These are phyloP conservation scores for Hycleus cichorii DNA, from an alignment of 1,140 invertebrate species.

Conservation along the genomic window DNA sequence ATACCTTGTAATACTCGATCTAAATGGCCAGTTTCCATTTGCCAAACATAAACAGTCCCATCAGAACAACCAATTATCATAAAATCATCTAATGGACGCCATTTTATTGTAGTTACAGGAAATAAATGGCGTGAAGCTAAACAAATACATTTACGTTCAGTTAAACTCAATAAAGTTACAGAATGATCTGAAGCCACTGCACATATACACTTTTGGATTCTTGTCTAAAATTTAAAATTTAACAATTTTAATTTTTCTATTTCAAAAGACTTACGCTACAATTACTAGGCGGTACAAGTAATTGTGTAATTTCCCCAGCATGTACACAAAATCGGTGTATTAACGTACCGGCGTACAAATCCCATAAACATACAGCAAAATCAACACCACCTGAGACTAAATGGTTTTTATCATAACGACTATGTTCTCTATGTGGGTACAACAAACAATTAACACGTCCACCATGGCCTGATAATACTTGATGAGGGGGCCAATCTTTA, in stretches of 20 bases:
- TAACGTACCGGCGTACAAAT: constrained; percentile 81
- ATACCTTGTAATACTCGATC: constrained; percentile 88
- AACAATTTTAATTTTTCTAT: neutral
- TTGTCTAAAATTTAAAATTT: constrained; percentile 50
- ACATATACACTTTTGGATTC: constrained; percentile 92
- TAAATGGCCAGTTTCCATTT: constrained; percentile 98
- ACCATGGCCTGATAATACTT: constrained; percentile 82
- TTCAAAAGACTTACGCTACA: constrained; percentile 65
- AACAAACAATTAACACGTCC: constrained; percentile 91
- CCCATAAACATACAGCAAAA: constrained; percentile 97
- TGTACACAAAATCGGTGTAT: constrained; percentile 96
- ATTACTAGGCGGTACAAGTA: constrained; percentile 85
- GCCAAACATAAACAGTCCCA: constrained; percentile 97
- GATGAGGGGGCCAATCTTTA: constrained; percentile 83
- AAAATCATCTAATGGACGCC: constrained; percentile 96
- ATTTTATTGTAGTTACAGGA: constrained; percentile 93
- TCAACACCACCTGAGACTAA: constrained; percentile 94
- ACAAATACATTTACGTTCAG: constrained; percentile 91
- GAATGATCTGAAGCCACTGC: constrained; percentile 97
- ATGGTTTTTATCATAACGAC: constrained; percentile 87
- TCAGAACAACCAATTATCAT: constrained; percentile 97
- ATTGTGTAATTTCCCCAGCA: constrained; percentile 83
- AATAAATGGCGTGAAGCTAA: constrained; percentile 94
- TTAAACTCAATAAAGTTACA: constrained; percentile 85
- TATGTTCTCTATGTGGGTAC: constrained; percentile 88